These are phyloP conservation scores for Platycnemis pennipes DNA, from an alignment of 2,888 invertebrate genomes.

Conservation along the genomic window DNA sequence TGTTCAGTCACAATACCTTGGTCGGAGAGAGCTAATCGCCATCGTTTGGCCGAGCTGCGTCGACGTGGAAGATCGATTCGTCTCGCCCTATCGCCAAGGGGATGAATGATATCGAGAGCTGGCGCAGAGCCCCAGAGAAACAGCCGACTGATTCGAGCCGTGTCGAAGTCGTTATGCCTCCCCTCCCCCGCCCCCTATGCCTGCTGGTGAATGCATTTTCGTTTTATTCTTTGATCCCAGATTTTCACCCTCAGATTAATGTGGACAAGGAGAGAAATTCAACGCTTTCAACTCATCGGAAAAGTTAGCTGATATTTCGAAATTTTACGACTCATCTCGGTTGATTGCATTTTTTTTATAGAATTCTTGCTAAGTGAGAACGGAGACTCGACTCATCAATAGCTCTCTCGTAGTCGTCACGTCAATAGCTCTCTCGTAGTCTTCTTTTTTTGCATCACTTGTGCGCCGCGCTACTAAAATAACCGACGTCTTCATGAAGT, in stretches of 20 bases:
- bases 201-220: neutral
- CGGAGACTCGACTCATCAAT: neutral
- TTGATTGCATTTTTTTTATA: neutral
- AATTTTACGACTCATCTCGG: neutral
- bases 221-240: neutral
- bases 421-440: too few species aligned
- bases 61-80: slow-evolving; percentile 8
- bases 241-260: neutral
- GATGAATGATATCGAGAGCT: neutral
- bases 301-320: neutral
- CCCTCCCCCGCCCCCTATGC: too few species aligned
- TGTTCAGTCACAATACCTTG: neutral
- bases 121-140: neutral
- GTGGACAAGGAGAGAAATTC: neutral
- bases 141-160: neutral
- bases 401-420: too few species aligned
- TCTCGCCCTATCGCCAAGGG: slow-evolving; percentile 20
- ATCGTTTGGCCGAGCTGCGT: neutral
- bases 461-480: too few species aligned
- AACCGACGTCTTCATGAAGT: too few species aligned
- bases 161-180: neutral
- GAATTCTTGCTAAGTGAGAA: neutral
- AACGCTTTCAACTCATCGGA: neutral
- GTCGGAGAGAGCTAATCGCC: neutral
- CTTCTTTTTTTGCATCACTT: too few species aligned